Evolutionary conservation across 2,113 vertebrate genomes (phyloP).

Genomic region (Hyperoodon ampullatus): DNA sequence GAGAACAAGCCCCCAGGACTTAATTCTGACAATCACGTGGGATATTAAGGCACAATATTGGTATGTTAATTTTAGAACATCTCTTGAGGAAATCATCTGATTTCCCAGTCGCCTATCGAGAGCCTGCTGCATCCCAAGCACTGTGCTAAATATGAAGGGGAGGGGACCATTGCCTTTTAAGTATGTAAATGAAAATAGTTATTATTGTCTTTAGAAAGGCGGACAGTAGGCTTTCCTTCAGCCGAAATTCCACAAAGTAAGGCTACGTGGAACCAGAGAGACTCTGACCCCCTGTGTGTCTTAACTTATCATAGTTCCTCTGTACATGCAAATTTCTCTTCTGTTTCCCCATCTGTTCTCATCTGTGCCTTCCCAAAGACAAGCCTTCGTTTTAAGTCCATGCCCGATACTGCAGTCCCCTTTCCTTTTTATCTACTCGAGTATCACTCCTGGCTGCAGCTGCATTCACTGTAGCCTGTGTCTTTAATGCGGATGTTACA

Average conservation of each 20-base stretch:
- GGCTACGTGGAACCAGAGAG: background rate
- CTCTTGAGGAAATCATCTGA: background rate
- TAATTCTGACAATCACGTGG: background rate
- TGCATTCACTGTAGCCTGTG: fast-evolving
- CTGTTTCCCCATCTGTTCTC: background rate
- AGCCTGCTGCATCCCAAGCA: background rate
- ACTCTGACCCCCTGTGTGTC: too few relatives aligned
- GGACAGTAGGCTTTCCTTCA: background rate
- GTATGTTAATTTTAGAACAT: background rate
- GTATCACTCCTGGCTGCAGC: background rate
- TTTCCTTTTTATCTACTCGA: background rate
- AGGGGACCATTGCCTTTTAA: background rate
- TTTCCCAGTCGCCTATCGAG: background rate
- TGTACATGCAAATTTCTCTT: background rate
- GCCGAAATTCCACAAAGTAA: background rate
- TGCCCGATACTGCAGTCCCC: background rate
- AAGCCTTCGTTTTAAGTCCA: background rate
- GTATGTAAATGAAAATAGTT: background rate
- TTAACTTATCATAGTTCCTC: background rate
- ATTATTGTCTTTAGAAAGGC: background rate
- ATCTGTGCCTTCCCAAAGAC: background rate
- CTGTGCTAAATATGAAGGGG: background rate
- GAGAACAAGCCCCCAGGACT: background rate
- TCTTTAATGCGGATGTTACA: background rate
- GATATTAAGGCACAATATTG: background rate